Evolutionary conservation across 2,888 invertebrate genomes (phyloP).

Genomic region (Tiliacea aurago): DNA sequence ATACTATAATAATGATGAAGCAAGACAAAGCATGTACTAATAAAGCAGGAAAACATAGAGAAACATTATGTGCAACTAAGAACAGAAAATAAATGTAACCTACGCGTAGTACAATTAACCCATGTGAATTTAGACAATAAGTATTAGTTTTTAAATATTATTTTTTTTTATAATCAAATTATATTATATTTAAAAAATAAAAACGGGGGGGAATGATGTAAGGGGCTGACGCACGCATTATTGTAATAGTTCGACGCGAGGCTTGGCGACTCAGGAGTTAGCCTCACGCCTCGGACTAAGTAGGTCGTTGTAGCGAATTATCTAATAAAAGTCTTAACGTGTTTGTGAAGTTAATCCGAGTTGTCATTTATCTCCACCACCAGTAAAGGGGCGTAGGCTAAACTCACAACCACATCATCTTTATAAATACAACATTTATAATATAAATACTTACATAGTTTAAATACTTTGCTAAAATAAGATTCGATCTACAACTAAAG

Average conservation of each 20-base stretch:
- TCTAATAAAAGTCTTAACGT: no score
- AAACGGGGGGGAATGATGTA: constrained; percentile 2
- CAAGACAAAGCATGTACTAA: not conserved
- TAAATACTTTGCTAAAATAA: constrained; percentile 19
- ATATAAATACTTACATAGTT: not conserved
- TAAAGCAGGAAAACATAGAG: not conserved
- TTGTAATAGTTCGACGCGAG: no score
- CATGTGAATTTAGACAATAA: constrained; percentile 1
- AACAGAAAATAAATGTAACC: not conserved
- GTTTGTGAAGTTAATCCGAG: no score
- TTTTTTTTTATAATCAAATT: no score
- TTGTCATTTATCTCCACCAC: no score
- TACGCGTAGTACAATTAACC: not conserved
- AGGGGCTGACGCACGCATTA: no score
- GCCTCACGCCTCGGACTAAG: no score
- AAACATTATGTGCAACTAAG: not conserved
- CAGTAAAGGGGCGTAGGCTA: no score
- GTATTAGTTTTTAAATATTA: not conserved
- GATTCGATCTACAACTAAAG: constrained; percentile 8
- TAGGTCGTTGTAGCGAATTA: no score
- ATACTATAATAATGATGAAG: not conserved
- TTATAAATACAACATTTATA: not conserved
- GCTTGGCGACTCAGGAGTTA: no score
- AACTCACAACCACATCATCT: no score
- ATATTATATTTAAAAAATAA: not conserved